Percentiles rank a stretch among this genome's conserved stretches.
phyloP scores from a whole-genome alignment of 2,888 invertebrate genomes.

The Sepiola atlantica region DNA sequence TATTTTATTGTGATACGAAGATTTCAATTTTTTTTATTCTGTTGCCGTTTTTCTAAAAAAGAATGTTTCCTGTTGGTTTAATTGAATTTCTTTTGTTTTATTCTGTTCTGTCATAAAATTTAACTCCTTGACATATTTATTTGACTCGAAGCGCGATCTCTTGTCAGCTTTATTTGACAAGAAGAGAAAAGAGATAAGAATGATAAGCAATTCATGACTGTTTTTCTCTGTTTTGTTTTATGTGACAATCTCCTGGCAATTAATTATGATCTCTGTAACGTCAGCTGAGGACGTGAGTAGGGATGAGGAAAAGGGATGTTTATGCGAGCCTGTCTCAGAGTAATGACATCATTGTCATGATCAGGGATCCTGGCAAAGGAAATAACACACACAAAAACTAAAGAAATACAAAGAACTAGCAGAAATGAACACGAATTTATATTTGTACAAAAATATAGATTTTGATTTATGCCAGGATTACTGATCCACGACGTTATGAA shows the following conservation, averaged over 20 bases:
- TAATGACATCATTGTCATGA: constrained; percentile 15
- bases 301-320: background rate
- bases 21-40: too few relatives aligned
- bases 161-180: background rate
- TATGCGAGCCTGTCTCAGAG: background rate
- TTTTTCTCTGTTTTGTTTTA: background rate
- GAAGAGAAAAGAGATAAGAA: too few relatives aligned
- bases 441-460: background rate
- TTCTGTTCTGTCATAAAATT: background rate
- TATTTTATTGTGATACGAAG: too few relatives aligned
- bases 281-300: background rate
- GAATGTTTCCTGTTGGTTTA: background rate
- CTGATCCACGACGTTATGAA: constrained; percentile 2
- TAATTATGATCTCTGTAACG: background rate
- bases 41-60: too few relatives aligned
- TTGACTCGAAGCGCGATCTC: too few relatives aligned
- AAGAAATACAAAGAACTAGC: background rate
- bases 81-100: background rate
- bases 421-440: background rate
- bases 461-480: background rate
- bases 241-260: background rate
- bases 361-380: background rate
- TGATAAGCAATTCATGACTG: background rate
- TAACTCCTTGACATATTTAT: background rate
- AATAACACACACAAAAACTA: too few relatives aligned